Percentiles rank a stretch among this genome's conserved stretches.
Evolutionary conservation across 1,140 invertebrate genomes (phyloP).

Genomic region (Anthonomus grandis): DNA sequence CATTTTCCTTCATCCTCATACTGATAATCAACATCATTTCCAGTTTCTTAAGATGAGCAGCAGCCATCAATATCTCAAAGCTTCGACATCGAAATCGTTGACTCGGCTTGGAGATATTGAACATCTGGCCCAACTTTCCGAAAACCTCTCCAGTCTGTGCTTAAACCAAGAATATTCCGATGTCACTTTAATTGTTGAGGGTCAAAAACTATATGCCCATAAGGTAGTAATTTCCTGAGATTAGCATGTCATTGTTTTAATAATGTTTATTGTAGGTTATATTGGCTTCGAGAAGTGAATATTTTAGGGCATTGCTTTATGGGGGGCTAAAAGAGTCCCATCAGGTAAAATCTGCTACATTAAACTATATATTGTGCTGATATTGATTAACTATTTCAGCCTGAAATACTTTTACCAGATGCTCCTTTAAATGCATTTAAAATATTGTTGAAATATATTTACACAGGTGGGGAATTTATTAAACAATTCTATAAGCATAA

Average conservation of each 20-base stretch:
- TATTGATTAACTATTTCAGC: constrained; percentile 46
- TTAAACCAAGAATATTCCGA: constrained; percentile 88
- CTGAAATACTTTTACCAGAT: constrained; percentile 81
- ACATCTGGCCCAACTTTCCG: constrained; percentile 59
- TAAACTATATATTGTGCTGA: background rate
- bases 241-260: background rate
- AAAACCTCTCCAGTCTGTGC: constrained; percentile 78
- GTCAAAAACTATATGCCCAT: constrained; percentile 80
- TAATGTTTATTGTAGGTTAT: constrained; percentile 55
- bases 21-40: too few relatives aligned
- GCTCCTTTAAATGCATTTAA: constrained; percentile 88
- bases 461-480: constrained; percentile 62
- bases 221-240: constrained; percentile 54
- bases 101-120: constrained; percentile 44
- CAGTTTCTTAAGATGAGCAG: constrained; percentile 38
- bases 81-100: constrained; percentile 23
- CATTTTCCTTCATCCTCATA: too few relatives aligned
- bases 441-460: constrained; percentile 90
- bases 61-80: constrained; percentile 40
- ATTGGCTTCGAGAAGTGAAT: constrained; percentile 89
- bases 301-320: constrained; percentile 87
- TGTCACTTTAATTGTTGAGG: constrained; percentile 84
- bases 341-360: constrained; percentile 50
- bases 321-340: constrained; percentile 89
- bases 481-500: background rate